Conservation (phyloP, 2,888 invertebrate species). For the Ligdia adustata region DNA sequence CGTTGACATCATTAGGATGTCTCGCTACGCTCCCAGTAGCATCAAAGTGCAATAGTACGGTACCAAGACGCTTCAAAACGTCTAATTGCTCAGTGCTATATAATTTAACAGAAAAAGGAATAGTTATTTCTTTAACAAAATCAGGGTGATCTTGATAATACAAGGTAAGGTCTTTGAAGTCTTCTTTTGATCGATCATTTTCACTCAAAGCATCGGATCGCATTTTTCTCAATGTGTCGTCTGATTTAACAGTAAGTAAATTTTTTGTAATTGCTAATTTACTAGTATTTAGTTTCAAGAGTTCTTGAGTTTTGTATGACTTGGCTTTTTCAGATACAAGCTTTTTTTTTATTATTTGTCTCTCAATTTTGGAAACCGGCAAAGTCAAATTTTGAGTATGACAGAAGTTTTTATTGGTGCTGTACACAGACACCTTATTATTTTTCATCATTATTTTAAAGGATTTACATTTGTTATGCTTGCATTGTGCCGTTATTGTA, state of each 20-base stretch:
- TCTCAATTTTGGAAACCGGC: background rate
- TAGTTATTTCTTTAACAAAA: background rate
- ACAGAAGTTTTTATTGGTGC: background rate
- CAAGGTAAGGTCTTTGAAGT: background rate
- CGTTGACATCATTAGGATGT: background rate
- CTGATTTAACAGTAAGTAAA: background rate
- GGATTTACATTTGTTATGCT: background rate
- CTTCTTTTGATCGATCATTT: background rate
- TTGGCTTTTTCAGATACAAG: background rate
- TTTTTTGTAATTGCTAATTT: background rate
- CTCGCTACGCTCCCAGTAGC: background rate
- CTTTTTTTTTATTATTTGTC: background rate
- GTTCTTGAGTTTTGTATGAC: background rate
- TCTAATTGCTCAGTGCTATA: background rate
- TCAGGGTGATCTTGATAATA: background rate
- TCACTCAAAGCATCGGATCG: background rate
- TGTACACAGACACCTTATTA: background rate
- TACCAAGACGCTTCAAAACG: background rate
- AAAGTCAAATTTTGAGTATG: background rate
- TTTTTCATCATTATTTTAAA: background rate
- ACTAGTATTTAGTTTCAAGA: background rate
- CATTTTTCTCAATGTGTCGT: too few relatives aligned
- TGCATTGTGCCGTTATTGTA: background rate
- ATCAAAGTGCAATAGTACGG: too few relatives aligned
- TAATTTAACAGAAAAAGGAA: background rate